Evolutionary conservation across 2,113 vertebrate genomes (phyloP).

Genomic region (Oreotrochilus melanogaster): DNA sequence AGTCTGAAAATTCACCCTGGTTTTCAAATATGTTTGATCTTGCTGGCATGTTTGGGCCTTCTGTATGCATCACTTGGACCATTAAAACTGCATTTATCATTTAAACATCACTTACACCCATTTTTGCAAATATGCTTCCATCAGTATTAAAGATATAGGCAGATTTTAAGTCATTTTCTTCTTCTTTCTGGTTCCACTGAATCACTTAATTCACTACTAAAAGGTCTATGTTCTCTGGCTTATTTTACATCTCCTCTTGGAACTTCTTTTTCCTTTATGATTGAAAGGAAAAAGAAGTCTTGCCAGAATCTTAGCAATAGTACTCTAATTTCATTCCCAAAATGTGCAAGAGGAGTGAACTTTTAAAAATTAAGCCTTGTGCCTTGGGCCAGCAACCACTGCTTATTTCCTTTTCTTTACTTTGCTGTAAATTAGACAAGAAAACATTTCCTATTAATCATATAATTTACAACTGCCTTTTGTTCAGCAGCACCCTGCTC

Average conservation of each 20-base stretch:
- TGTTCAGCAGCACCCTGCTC: background rate
- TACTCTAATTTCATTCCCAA: background rate
- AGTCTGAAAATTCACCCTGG: background rate
- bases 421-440: background rate
- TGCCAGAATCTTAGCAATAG: background rate
- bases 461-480: background rate
- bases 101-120: background rate
- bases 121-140: background rate
- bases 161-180: background rate
- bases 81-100: background rate
- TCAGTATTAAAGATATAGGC: background rate
- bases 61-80: background rate
- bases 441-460: background rate
- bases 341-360: background rate
- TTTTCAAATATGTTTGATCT: background rate
- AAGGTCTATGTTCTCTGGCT: background rate
- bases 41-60: background rate
- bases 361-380: background rate
- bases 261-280: background rate
- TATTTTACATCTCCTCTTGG: background rate
- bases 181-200: background rate
- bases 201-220: background rate
- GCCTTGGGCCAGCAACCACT: background rate
- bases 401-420: background rate
- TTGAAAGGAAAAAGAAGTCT: background rate